Evolutionary conservation across 2,888 invertebrate species (phyloP), one percentile per base, ranked within the genome.

Genomic region (Elysia crispata): DNA sequence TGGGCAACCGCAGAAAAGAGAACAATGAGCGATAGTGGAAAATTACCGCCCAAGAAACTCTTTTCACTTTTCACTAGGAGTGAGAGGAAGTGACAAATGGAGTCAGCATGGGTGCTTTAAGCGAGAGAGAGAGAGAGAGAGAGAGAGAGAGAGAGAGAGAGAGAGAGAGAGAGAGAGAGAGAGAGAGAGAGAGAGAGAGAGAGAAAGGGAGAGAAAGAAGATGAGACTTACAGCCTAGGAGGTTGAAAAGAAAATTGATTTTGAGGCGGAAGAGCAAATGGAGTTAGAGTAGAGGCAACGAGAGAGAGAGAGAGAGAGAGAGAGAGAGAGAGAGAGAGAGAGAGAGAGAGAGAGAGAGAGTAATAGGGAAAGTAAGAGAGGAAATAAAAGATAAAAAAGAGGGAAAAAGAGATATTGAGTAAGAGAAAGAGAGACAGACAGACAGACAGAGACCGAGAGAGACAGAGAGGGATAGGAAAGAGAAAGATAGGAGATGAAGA

Each of bases 271-370:
- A 79, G 69, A 67, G 8, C 18, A 28, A 78, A 31, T 62, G 18
- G 25, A n/a, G n/a, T n/a, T n/a, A n/a, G n/a, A n/a, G n/a, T n/a
- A 18, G 62, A 62, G 72, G 20, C n/a, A 11, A 78, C 13, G 72
- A n/a, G 30, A 25, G 72, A 25, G 72, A 25, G 41, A 30, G 41
- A 41, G 62, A 28, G n/a, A n/a, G 72, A 72, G 72, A 25, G 30
- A 28, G 72, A 11, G 31, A 41, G 25, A 18, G 72, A 50, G 41
- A 3, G 49, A 23, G n/a, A 1, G 31, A 41, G 11, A 41, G 11
- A 3, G 41, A 11, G 11, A 41, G 11, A 41, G 11, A 41, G 41
- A 6, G 3, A 41, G 11, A 41, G 41, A 41, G 3, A 41, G 11
- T 41, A 6, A 41, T 41, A 41, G 3, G 11, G 41, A 41, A 6